A percentile compares a stretch with the other conserved stretches of the same genome.
These are phyloP conservation scores for Anhinga anhinga DNA, from an alignment of 2,113 vertebrate species.

Conservation along the genomic window DNA sequence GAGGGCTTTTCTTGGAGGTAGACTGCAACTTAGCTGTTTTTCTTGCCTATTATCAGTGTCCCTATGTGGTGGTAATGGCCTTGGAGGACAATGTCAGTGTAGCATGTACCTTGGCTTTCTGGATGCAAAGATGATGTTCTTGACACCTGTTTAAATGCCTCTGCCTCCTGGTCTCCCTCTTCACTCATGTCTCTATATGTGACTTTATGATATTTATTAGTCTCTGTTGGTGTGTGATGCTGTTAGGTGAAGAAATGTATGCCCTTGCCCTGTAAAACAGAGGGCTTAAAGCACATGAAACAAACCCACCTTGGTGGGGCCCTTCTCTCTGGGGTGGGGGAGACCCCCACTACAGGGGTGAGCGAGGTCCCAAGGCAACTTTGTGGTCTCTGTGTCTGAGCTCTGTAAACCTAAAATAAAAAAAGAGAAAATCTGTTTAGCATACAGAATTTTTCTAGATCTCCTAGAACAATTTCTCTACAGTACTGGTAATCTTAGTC, in stretches of 20 bases:
- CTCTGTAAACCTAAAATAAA: neutral
- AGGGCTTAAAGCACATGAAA: neutral
- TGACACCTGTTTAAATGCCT: accelerated
- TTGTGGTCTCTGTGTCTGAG: neutral
- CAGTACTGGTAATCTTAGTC: neutral
- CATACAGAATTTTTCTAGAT: neutral
- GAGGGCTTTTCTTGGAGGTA: neutral
- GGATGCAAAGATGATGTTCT: neutral
- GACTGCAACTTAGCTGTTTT: neutral
- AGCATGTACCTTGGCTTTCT: neutral
- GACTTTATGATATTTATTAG: neutral
- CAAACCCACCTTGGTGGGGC: neutral
- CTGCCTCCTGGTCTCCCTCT: neutral
- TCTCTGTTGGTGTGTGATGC: neutral
- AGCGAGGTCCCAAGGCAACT: neutral
- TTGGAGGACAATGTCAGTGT: neutral
- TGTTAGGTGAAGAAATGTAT: neutral
- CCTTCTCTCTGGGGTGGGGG: neutral
- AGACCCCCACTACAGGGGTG: neutral
- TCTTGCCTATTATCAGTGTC: neutral
- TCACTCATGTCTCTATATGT: accelerated
- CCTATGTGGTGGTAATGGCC: neutral
- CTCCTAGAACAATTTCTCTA: neutral
- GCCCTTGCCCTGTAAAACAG: neutral
- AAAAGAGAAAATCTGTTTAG: neutral